Evolutionary conservation across 2,888 invertebrate species (phyloP), one percentile per base, ranked within the genome.

Genomic region (Danaus chrysippus): DNA sequence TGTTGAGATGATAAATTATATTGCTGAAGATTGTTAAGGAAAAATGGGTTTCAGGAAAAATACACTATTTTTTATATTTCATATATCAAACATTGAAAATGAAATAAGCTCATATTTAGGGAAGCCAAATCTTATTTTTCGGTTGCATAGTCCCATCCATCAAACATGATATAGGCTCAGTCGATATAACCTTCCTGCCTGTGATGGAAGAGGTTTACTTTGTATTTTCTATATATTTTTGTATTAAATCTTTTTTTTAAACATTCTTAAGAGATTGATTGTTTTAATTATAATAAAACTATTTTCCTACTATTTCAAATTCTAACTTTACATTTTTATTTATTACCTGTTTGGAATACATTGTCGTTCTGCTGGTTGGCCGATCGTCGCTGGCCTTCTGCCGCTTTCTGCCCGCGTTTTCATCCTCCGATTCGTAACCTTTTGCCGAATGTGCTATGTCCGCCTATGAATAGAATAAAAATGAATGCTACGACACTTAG

Each of bases 361-460:
- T 92, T 81, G 84, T 92, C 76, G 84, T 91, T 85, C 83, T 88
- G 77, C 84, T 90, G 85, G 83, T 88, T 82, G 77, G 92, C 89
- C 90, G 84, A 72, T 89, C 87, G 79, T 92, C 92, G 82, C 84
- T 89, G 78, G 92, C 91, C 83, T 91, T 91, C 80, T 93, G 91
- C 80, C 93, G 91, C 81, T 93, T 92, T 78, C 94, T 92, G 76
- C 94, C 93, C 92, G 94, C 94, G 90, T 93, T 94, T 83, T 95
- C 95, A 93, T 95, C 95, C 88, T 96, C 95, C 68, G 95, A 95
- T 82, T 95, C 95, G 92, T 95, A 95, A 78, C 92, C 93, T 81
- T 95, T 93, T 74, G 93, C 93, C 74, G 93, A 92, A 77, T 93
- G 93, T 76, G 93, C 93, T 84, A 94, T 93, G 84, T 94, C 94